Base-by-base conservation (phyloP, 2,797 vertebrate species). In the Sebastes oblongus region DNA sequence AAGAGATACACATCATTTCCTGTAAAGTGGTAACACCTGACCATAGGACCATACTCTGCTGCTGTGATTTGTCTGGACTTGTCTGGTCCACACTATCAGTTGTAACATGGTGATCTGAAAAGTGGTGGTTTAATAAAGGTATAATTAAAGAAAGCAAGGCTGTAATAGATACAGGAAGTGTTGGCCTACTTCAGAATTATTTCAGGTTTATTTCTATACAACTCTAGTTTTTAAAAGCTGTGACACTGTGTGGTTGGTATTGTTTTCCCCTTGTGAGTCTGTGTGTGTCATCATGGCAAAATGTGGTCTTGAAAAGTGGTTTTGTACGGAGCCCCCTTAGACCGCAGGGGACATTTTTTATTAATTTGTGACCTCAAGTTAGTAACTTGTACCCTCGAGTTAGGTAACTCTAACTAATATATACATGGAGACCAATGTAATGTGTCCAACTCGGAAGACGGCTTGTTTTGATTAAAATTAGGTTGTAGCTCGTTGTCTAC, bases 1-100 rank as follows among this genome's bases (percentile, higher is more conserved):
- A 52, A 52, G 46, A 52, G 22, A 67, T 2, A 4, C 20, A 70
- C 29, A 59, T 36, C 2, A 42, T 67, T 91, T 91, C 88, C 88
- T 82, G 83, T 75, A 6, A 90, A 84, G 70, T 36, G 73, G 50
- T 25, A 34, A 16, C 59, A 69, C 66, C 42, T 46, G 16, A 46
- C 42, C 32, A n/a, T 24, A 34, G 2, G 42, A 46, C 42, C 32
- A n/a, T 27, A 34, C 2, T 13, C 22, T 25, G 25, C 56, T 70
- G 25, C 39, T 22, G 6, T 12, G 50, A 83, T 78, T 6, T 8
- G 88, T 77, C 32, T 7, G 16, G 65, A 78, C 88, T 66, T 42
- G 81, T 77, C 88, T 66, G 42, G 81, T 78, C 6, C 22, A 62
- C 39, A 18, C 6, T 6, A 54, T 74, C 29, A 27, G 4, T 25